A percentile compares a stretch with the other conserved stretches of the same genome.
Evolutionary conservation across 2,113 vertebrate genomes (phyloP).

Genomic region (Leucoraja erinaceus): DNA sequence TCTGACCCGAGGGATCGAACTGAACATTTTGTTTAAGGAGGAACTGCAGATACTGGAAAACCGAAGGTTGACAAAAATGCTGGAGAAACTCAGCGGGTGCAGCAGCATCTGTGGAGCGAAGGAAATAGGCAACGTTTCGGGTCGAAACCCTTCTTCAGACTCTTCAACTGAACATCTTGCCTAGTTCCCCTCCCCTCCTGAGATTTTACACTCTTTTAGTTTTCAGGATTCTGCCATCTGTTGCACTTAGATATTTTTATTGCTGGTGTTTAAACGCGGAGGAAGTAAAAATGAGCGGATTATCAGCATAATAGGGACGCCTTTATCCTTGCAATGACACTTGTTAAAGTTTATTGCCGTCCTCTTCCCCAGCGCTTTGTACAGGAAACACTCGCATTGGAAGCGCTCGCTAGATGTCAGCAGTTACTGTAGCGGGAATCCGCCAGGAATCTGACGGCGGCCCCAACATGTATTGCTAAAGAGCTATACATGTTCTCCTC

Average conservation of each 20-base stretch:
- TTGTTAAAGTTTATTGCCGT: neutral
- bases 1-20: no score
- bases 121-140: no score
- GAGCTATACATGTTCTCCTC: no score
- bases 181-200: no score
- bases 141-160: no score
- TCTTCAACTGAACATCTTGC: no score
- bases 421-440: neutral
- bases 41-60: no score
- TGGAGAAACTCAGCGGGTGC: no score
- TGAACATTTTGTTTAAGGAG: no score
- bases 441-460: neutral
- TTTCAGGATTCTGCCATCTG: neutral
- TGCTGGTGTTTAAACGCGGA: neutral
- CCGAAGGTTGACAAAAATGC: no score
- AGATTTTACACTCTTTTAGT: neutral
- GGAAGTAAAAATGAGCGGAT: neutral
- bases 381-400: neutral
- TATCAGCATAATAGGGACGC: neutral
- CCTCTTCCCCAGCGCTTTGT: neutral
- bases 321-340: neutral
- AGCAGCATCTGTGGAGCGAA: no score
- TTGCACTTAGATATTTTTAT: no score
- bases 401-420: slow-evolving; percentile 13
- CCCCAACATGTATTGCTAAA: neutral